A percentile compares a stretch with the other conserved stretches of the same genome.
These are phyloP conservation scores for Acronicta alni DNA, from an alignment of 2,888 invertebrate genomes.

Conservation along the genomic window DNA sequence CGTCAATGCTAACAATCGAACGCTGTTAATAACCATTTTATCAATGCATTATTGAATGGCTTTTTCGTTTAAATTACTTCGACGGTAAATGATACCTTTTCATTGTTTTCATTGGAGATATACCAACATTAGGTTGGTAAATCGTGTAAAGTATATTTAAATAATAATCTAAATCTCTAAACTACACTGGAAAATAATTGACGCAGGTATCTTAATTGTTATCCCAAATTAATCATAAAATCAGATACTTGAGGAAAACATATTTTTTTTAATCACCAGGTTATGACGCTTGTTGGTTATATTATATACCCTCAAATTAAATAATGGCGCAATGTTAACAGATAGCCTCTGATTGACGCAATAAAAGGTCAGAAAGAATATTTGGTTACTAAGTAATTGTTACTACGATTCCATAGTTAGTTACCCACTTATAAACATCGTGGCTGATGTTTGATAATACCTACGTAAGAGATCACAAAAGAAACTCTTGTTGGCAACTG, in stretches of 20 bases:
- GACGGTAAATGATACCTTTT: conserved; percentile 2
- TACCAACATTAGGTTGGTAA: not conserved
- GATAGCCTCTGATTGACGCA: conserved; percentile 76
- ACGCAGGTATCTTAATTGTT: not conserved
- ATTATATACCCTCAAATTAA: conserved; percentile 36
- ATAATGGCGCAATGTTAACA: conserved; percentile 43
- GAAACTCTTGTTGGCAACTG: conserved; percentile 29
- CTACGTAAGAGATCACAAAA: conserved; percentile 34
- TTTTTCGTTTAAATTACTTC: conserved; percentile 46
- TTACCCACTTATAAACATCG: conserved; percentile 49
- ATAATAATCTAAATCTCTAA: not conserved
- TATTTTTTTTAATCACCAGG: conserved; percentile 15
- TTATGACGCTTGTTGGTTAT: conserved; percentile 23
- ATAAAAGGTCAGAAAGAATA: conserved; percentile 66
- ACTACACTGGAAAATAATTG: too few relatives aligned
- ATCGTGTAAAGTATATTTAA: not conserved
- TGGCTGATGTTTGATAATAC: conserved; percentile 44
- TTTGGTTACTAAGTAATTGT: conserved; percentile 59
- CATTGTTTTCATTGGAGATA: not conserved
- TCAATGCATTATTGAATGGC: conserved; percentile 62
- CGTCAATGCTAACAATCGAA: conserved; percentile 73
- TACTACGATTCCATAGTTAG: conserved; percentile 53
- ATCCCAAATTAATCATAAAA: not conserved
- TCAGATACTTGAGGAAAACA: conserved; percentile 4
- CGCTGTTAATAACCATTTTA: conserved; percentile 67